Base-by-base conservation (phyloP, 2,113 vertebrate genomes). In the Hypanus sabinus region DNA sequence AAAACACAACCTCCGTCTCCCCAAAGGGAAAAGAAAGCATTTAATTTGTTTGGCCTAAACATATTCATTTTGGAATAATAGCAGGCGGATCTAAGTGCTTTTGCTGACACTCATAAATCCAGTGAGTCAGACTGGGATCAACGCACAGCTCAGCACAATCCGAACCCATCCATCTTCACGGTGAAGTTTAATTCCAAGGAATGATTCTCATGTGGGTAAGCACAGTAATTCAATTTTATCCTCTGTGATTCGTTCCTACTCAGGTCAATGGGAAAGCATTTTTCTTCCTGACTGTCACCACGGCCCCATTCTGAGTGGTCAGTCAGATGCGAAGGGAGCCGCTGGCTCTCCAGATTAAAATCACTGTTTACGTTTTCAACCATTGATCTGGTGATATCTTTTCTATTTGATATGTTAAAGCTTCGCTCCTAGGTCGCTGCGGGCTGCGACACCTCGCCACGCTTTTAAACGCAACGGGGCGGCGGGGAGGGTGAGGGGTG, bases 371-470 rank as follows among this genome's bases (percentile, higher is more conserved):
- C 94, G 94, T 94, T 94, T 81, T 93, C 95, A 94, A 90, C 94
- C 95, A 95, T 95, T 95, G 95, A 95, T 95, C 95, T 95, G 94
- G 94, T 94, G 95, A 95, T 95, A 95, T 94, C 94, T 91, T 95
- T 95, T 95, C 94, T 95, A 94, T 94, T 95, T 18, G 94, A 95
- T 95, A 94, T 94, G 94, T 94, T 94, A 83, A 94, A 94, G 87
- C 94, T 94, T 70, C 94, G 85, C 70, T 4, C 71, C 3, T 2
- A 3, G 68, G 68, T 70, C 81, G 90, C 94, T 80, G 94, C 94
- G 77, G 46, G 94, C 93, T 94, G 94, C 94, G 95, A 94, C 94
- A 88, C 94, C 94, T 95, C 94, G 46, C 94, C 94, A 79, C 85
- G 46, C 24, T 77, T 5, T 57, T 81, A n/a, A 30, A 73, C 27